Evolutionary conservation across 2,888 invertebrate species (phyloP), one percentile per base, ranked within the genome.

Genomic region (Deladenus siricidicola): DNA sequence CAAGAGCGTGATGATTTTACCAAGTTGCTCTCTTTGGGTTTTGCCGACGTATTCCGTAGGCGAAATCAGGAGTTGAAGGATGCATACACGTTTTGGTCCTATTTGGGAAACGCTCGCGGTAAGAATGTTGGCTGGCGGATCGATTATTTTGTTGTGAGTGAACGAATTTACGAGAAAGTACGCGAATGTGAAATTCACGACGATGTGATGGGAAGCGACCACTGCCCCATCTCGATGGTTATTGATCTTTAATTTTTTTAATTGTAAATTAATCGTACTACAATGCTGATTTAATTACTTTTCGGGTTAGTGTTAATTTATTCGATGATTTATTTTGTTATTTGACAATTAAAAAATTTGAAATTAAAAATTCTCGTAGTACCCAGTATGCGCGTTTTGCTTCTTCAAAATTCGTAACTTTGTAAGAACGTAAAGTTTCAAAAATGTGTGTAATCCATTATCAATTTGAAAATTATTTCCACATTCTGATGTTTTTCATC

Each of bases 71-170:
- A 90, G 8, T 83, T 85, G 73, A 85, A 84, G 4, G 63, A 85
- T n/a, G 69, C 59, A 17, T 65, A 69, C 52, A 68, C 65, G 4
- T 65, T 47, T 30, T 65, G 66, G 62, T 87, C 90, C 0, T 94
- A 91, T 79, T 88, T 94, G 85, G 83, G 83, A 65, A 90, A 90
- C 80, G 85, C 89, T 6, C 84, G 96, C 55, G 83, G 86, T 10
- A 91, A 88, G 77, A 91, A 98, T 82, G 85, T 91, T 67, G 98
- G 98, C 80, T 99, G 96, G 91, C 85, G 98, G 74, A 82, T 98
- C 78, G 98, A 98, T 82, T 98, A 98, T 81, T 94, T 90, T 80
- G 84, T 98, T 55, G 82, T 90, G 8, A 93, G 94, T 0, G 84
- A 91, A 74, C 84, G 88, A 56, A 83, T 94, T 26, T 79, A 86